phyloP scores from a whole-genome alignment of 1,140 invertebrate genomes.

The Pomacea maculata region DNA sequence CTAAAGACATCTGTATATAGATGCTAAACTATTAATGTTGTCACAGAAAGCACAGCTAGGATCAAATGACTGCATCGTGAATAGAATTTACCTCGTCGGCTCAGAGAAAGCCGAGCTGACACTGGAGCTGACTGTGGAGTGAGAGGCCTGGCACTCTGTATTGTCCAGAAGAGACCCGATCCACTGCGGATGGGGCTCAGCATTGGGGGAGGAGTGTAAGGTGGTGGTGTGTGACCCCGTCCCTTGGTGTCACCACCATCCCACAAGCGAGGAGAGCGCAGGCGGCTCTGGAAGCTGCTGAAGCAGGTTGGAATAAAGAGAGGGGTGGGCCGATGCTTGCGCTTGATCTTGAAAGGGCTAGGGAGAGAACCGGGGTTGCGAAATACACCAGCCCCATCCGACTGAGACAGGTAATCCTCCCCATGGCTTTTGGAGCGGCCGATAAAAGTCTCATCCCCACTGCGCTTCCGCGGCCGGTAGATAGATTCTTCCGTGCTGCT shows the following conservation, averaged over 20 bases:
- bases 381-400: slow-evolving; percentile 75
- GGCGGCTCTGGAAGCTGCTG: slow-evolving; percentile 68
- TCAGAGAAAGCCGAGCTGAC: slow-evolving; percentile 37
- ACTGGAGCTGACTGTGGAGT: slow-evolving; percentile 57
- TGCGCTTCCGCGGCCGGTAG: slow-evolving; percentile 38
- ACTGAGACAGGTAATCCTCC: slow-evolving; percentile 50
- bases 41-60: no score
- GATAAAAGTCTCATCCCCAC: slow-evolving; percentile 42
- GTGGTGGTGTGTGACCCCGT: slow-evolving; percentile 67
- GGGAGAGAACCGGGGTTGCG: slow-evolving; percentile 73
- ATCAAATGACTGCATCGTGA: no score
- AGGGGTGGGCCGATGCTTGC: slow-evolving; percentile 74
- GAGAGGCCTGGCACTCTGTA: slow-evolving; percentile 49
- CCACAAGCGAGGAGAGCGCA: slow-evolving; percentile 70
- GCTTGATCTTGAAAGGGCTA: slow-evolving; percentile 66
- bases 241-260: slow-evolving; percentile 47
- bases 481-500: slow-evolving; percentile 52
- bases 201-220: slow-evolving; percentile 91
- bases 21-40: no score
- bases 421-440: slow-evolving; percentile 41
- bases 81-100: slow-evolving; percentile 34
- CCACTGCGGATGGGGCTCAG: slow-evolving; percentile 87
- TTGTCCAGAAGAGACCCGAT: slow-evolving; percentile 80
- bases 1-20: no score
- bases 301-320: slow-evolving; percentile 69